Evolutionary conservation across 2,797 vertebrate genomes (phyloP).

Genomic region (Botia almorhae): DNA sequence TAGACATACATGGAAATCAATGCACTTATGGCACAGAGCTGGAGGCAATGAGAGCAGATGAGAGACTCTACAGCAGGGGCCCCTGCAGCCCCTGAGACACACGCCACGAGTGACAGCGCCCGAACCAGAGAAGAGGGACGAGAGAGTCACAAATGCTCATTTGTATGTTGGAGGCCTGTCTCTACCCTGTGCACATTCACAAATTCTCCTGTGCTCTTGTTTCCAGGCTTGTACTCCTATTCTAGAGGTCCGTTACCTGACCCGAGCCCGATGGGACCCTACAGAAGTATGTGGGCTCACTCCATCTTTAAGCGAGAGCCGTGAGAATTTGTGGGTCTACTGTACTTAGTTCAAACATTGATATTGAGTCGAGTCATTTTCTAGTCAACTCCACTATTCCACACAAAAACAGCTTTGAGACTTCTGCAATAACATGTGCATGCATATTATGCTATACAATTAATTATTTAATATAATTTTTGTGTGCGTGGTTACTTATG

Average conservation of each 20-base stretch:
- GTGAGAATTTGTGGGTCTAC: too few species aligned
- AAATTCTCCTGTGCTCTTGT: slow-evolving; percentile 16
- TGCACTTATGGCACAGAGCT: slow-evolving; percentile 97
- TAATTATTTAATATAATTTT: too few species aligned
- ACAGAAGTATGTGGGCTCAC: neutral
- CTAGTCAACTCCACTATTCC: neutral
- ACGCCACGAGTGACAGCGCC: slow-evolving; percentile 83
- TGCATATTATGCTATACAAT: neutral
- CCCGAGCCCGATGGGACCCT: neutral
- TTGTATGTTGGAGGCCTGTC: slow-evolving; percentile 1
- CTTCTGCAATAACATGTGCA: neutral
- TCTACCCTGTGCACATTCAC: slow-evolving; percentile 10
- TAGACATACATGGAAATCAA: slow-evolving; percentile 99
- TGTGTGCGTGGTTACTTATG: too few species aligned
- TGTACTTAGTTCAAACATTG: too few species aligned
- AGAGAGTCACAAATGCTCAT: slow-evolving; percentile 48
- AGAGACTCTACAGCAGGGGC: slow-evolving; percentile 86
- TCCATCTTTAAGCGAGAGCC: too few species aligned
- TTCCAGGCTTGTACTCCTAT: slow-evolving; percentile 11
- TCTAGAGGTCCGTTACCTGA: neutral
- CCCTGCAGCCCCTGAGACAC: slow-evolving; percentile 83
- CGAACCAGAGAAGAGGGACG: slow-evolving; percentile 37
- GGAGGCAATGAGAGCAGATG: slow-evolving; percentile 87
- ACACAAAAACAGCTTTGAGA: too few species aligned
- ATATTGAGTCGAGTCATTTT: neutral